A percentile compares a stretch with the other conserved stretches of the same genome.
Evolutionary conservation across 2,113 vertebrate genomes (phyloP).

Genomic region (Lepisosteus osseus): DNA sequence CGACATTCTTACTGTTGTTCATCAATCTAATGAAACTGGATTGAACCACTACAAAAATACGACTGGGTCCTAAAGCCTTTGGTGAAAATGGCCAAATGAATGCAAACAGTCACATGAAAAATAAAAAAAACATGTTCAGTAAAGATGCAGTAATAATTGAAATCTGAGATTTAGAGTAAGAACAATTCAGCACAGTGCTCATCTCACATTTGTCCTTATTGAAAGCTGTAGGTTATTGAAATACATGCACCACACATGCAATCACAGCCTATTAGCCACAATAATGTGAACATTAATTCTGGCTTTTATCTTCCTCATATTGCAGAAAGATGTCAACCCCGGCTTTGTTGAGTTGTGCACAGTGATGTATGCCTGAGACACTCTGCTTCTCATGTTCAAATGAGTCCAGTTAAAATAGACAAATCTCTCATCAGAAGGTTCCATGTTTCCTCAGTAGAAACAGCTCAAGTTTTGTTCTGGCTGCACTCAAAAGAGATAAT

Average conservation of each 20-base stretch:
- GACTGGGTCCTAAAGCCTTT: too few relatives aligned
- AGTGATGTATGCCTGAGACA: constrained; percentile 1
- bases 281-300: constrained; percentile 8
- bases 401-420: constrained; percentile 10
- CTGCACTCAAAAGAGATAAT: constrained; percentile 16
- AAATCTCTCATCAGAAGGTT: constrained; percentile 15
- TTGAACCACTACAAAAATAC: too few relatives aligned
- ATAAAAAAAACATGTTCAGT: too few relatives aligned
- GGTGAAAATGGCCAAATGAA: too few relatives aligned
- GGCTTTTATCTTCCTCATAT: constrained; percentile 4
- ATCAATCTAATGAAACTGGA: too few relatives aligned
- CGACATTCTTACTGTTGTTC: too few relatives aligned
- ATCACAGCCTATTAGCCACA: background rate
- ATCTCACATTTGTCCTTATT: background rate
- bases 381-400: constrained; percentile 9
- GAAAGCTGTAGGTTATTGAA: background rate
- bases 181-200: too few relatives aligned
- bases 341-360: constrained; percentile 4
- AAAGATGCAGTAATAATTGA: too few relatives aligned
- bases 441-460: constrained; percentile 12
- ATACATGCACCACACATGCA: background rate
- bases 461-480: background rate
- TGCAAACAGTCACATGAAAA: too few relatives aligned
- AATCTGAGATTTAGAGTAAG: too few relatives aligned
- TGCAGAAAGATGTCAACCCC: constrained; percentile 3